A percentile compares a stretch with the other conserved stretches of the same genome.
These are phyloP conservation scores for Bombycilla garrulus DNA, from an alignment of 2,113 vertebrate species.

Conservation along the genomic window DNA sequence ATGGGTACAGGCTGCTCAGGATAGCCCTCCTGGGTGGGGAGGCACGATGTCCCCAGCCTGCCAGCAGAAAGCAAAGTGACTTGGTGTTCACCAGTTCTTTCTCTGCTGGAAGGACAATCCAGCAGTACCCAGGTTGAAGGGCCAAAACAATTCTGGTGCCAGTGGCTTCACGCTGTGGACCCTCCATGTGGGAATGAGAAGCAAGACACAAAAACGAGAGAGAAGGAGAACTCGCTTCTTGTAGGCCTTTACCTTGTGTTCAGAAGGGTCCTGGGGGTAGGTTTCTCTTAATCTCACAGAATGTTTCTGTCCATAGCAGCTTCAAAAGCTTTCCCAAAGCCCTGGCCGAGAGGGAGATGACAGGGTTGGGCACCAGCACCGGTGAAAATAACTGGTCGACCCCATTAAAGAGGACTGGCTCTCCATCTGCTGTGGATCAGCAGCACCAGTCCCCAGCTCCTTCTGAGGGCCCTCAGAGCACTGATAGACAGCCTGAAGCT, in stretches of 20 bases:
- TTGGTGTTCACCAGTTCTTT: neutral
- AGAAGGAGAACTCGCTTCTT: neutral
- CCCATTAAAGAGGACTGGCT: neutral
- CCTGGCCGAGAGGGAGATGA: neutral
- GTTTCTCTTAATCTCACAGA: slow-evolving; percentile 6
- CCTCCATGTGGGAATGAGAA: neutral
- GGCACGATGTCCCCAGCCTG: neutral
- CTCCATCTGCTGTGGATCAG: neutral
- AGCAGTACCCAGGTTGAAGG: neutral
- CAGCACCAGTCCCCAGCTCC: neutral
- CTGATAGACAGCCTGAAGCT: neutral
- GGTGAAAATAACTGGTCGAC: neutral
- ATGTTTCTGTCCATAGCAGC: slow-evolving; percentile 18
- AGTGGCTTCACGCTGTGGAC: neutral
- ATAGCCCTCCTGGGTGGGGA: neutral
- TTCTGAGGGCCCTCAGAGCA: neutral
- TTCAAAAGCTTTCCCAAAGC: slow-evolving; percentile 49
- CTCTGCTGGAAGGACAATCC: neutral
- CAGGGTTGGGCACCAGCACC: neutral
- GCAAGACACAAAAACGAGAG: neutral
- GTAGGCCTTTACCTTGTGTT: neutral
- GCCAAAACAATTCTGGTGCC: neutral
- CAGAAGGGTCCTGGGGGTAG: neutral
- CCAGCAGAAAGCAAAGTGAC: neutral
- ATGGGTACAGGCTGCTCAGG: neutral